phyloP scores from a whole-genome alignment of 2,113 vertebrate genomes.

The Sorex fumeus region DNA sequence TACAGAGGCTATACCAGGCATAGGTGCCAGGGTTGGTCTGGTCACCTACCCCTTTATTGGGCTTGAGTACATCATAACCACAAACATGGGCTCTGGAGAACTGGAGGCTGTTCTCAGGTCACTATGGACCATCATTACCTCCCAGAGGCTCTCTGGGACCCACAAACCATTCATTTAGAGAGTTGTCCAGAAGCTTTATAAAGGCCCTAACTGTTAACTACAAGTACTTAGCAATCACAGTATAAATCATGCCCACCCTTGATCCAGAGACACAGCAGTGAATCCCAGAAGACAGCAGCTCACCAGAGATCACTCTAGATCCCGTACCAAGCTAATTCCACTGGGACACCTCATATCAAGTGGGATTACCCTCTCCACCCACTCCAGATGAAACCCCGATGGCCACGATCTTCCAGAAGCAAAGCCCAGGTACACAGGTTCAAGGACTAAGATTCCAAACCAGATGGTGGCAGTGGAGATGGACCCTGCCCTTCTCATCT shows the following conservation, averaged over 20 bases:
- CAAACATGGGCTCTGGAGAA: background rate
- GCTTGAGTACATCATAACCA: background rate
- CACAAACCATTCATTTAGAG: conserved; percentile 22
- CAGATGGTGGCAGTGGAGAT: no score
- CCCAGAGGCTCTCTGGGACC: conserved; percentile 22
- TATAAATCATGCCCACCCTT: background rate
- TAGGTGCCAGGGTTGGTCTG: background rate
- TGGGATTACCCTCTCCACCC: no score
- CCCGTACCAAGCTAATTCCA: no score
- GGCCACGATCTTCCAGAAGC: no score
- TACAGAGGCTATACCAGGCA: background rate
- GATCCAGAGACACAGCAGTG: no score
- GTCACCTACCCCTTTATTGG: background rate
- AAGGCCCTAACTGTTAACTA: background rate
- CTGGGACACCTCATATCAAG: no score
- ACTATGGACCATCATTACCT: background rate
- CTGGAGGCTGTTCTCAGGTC: background rate
- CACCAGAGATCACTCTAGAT: no score
- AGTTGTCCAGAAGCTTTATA: background rate
- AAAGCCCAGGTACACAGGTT: no score
- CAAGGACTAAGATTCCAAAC: no score
- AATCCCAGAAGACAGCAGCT: no score
- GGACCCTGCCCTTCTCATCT: no score
- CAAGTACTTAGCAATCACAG: background rate
- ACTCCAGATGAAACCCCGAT: no score